phyloP scores from a whole-genome alignment of 1,140 invertebrate genomes.

The Zaprionus africanus region DNA sequence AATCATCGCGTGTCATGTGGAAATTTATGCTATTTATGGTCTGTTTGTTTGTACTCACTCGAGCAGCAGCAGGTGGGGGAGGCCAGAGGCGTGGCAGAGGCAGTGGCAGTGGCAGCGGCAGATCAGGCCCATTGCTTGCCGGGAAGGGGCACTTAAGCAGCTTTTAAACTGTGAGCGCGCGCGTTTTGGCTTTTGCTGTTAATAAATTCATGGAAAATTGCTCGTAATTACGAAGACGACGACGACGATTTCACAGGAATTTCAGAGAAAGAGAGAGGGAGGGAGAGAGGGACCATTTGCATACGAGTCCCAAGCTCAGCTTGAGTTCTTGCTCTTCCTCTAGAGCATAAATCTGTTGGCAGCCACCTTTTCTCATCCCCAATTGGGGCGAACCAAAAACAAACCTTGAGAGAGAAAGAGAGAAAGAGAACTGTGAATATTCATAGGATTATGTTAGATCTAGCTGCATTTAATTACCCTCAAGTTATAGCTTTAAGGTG shows the following conservation, averaged over 20 bases:
- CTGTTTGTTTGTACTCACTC: slow-evolving; percentile 76
- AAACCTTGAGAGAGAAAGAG: too few species aligned
- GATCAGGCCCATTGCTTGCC: slow-evolving; percentile 30
- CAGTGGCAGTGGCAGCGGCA: slow-evolving; percentile 13
- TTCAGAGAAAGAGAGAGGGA: slow-evolving; percentile 48
- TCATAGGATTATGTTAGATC: slow-evolving; percentile 71
- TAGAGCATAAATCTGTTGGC: slow-evolving; percentile 54
- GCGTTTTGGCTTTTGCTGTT: slow-evolving; percentile 50
- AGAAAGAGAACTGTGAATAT: slow-evolving; percentile 57
- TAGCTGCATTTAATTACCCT: slow-evolving; percentile 67
- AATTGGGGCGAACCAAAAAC: slow-evolving; percentile 42
- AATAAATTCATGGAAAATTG: slow-evolving; percentile 83
- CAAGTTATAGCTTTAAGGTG: slow-evolving; percentile 70
- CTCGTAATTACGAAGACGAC: slow-evolving; percentile 69
- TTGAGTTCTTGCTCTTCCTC: background rate
- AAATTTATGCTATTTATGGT: slow-evolving; percentile 83
- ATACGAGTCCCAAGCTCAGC: background rate
- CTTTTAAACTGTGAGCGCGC: slow-evolving; percentile 42
- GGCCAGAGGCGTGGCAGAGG: slow-evolving; percentile 6
- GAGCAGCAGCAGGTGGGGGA: slow-evolving; percentile 13
- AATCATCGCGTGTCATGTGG: slow-evolving; percentile 82
- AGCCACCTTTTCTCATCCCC: slow-evolving; percentile 47
- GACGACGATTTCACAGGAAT: slow-evolving; percentile 78
- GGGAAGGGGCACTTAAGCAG: slow-evolving; percentile 57
- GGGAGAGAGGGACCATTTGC: background rate